Evolutionary conservation across 2,888 invertebrate genomes (phyloP).

Genomic region (Aleiodes leptofemur): DNA sequence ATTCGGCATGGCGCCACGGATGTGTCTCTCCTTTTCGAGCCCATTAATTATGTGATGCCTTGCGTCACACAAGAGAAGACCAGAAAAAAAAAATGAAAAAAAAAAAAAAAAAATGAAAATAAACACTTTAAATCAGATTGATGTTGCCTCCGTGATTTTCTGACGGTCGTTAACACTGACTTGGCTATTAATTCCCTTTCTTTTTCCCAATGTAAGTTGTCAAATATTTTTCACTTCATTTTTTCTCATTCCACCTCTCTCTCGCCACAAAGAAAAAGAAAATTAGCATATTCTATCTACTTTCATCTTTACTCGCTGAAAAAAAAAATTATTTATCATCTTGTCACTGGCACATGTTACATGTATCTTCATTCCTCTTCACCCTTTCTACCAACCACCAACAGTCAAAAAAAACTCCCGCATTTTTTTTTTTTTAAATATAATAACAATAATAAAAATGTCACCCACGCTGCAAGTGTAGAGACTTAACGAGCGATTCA

Average conservation of each 20-base stretch:
- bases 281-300: constrained; percentile 18
- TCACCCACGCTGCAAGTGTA: constrained; percentile 26
- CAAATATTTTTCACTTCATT: neutral
- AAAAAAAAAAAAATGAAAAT: neutral
- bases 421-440: neutral
- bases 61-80: constrained; percentile 6
- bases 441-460: neutral
- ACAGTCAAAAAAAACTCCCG: neutral
- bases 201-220: neutral
- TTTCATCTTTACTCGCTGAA: constrained; percentile 9
- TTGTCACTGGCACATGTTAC: constrained; percentile 22
- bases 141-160: constrained; percentile 9
- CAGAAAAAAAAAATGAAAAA: neutral
- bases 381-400: neutral
- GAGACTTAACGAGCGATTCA: constrained; percentile 38
- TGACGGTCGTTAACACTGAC: constrained; percentile 18
- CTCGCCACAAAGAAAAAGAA: neutral
- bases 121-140: constrained; percentile 27
- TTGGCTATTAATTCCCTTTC: constrained; percentile 14
- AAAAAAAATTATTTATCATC: constrained; percentile 10
- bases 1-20: constrained; percentile 20
- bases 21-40: constrained; percentile 13
- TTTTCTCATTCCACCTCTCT: neutral
- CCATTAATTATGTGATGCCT: constrained; percentile 41
- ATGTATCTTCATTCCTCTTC: neutral